A percentile compares a stretch with the other conserved stretches of the same genome.
Conservation (phyloP, 2,113 vertebrate species). For the Zosterops lateralis region DNA sequence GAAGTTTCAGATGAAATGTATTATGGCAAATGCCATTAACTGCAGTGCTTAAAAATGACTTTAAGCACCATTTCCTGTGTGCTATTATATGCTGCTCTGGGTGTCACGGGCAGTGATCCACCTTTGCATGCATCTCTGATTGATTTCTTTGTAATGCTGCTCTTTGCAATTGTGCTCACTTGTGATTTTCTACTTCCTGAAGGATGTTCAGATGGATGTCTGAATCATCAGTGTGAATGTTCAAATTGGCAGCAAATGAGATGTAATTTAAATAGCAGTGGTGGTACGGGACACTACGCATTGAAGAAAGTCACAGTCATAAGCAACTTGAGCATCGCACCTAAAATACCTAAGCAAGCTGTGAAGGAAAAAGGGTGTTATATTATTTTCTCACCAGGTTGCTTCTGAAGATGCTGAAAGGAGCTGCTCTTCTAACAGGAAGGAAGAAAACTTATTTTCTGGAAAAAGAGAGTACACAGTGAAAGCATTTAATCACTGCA, state of each 20-base stretch:
- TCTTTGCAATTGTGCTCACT: neutral
- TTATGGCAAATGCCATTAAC: neutral
- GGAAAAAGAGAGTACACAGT: neutral
- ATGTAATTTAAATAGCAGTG: neutral
- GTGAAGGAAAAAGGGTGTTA: constrained; percentile 10
- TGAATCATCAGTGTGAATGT: neutral
- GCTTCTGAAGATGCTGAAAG: neutral
- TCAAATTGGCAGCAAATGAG: neutral
- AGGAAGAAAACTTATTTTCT: neutral
- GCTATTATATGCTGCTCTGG: neutral
- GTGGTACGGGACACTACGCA: neutral
- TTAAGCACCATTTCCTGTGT: neutral
- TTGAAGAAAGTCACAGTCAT: neutral
- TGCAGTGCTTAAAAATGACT: neutral
- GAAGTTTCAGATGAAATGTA: neutral
- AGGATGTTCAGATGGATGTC: neutral
- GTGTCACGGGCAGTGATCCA: neutral
- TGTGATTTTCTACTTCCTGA: neutral
- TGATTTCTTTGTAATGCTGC: neutral
- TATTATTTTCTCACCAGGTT: constrained; percentile 25
- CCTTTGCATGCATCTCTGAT: neutral
- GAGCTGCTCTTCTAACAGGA: neutral
- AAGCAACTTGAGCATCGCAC: neutral
- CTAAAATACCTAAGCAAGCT: constrained; percentile 1
- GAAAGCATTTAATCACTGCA: neutral